Percentiles rank a stretch among this genome's conserved stretches.
Conservation (phyloP, 2,888 invertebrate genomes). For the Alloscopus bannaensis region DNA sequence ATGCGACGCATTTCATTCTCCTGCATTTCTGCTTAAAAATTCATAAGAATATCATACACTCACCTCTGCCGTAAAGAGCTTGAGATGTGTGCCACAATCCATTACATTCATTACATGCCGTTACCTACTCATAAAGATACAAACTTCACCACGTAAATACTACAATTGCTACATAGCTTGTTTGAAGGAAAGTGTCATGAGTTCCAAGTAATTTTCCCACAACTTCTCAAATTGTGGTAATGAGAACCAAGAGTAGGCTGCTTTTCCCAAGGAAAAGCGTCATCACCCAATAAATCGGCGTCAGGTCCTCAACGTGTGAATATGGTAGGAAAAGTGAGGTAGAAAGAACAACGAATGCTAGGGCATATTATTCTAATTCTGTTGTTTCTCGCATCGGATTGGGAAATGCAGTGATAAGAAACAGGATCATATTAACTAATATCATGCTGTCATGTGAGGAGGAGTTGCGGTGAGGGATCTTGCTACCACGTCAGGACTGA, state of each 20-base stretch:
- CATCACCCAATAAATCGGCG: slow-evolving; percentile 8
- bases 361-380: not conserved
- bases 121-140: too few species aligned
- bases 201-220: slow-evolving; percentile 9
- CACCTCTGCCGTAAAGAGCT: too few species aligned
- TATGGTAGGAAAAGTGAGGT: not conserved
- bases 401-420: not conserved
- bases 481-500: too few species aligned
- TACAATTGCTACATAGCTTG: too few species aligned
- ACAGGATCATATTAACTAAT: slow-evolving; percentile 20
- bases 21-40: too few species aligned
- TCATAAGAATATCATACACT: too few species aligned
- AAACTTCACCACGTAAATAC: too few species aligned
- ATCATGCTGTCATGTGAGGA: not conserved
- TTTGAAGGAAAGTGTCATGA: slow-evolving; percentile 2
- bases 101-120: too few species aligned
- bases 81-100: too few species aligned
- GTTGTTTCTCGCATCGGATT: not conserved
- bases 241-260: slow-evolving; percentile 2
- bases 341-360: not conserved
- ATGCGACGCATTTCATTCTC: slow-evolving; percentile 31
- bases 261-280: slow-evolving; percentile 14
- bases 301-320: slow-evolving; percentile 5
- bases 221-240: not conserved
- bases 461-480: too few species aligned